These are phyloP conservation scores for Habropoda laboriosa DNA, from an alignment of 1,140 invertebrate genomes.

Conservation along the genomic window DNA sequence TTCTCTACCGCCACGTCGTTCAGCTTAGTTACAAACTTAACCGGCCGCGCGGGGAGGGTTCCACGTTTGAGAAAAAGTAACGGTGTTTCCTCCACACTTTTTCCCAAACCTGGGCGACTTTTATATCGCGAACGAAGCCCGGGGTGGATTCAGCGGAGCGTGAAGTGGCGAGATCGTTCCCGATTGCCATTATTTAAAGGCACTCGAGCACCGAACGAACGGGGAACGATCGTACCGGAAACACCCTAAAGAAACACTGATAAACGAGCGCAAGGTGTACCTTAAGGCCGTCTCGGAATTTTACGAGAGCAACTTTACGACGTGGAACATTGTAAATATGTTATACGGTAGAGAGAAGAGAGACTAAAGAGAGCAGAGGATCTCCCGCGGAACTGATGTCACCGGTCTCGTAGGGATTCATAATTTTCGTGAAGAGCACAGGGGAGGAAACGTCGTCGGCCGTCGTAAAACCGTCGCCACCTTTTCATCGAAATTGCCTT, in stretches of 20 bases:
- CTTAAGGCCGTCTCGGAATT: neutral
- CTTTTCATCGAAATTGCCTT: conserved; percentile 26
- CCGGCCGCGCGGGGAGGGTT: too few species aligned
- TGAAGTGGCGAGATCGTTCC: neutral
- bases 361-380: neutral
- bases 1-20: too few species aligned
- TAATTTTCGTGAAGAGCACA: conserved; percentile 25
- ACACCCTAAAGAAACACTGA: neutral
- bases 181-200: conserved; percentile 8
- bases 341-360: neutral
- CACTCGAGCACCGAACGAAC: neutral
- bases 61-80: too few species aligned
- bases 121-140: neutral
- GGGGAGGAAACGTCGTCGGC: neutral
- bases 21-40: too few species aligned
- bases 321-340: conserved; percentile 20
- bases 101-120: neutral
- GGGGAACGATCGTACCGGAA: neutral
- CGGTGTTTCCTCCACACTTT: neutral
- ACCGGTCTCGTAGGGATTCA: conserved; percentile 1
- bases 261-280: neutral
- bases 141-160: neutral
- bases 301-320: conserved; percentile 15
- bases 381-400: neutral
- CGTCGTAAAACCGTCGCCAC: neutral